Conservation (phyloP, 2,797 vertebrate genomes). For the Coendou prehensilis region DNA sequence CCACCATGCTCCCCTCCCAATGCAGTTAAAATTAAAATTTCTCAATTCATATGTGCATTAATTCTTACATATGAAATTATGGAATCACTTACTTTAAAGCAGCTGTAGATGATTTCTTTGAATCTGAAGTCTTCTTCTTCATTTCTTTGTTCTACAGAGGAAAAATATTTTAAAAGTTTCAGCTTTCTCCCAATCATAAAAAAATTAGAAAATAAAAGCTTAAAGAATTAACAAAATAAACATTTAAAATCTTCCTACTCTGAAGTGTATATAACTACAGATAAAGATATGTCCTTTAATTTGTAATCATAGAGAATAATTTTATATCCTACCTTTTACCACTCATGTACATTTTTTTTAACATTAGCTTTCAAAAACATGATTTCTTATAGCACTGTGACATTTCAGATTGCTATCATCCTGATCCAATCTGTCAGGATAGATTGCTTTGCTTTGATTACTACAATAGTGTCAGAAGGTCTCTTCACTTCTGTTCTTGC, state of each 20-base stretch:
- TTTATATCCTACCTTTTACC: slow-evolving; percentile 22
- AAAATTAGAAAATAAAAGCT: slow-evolving; percentile 57
- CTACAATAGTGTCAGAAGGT: not conserved
- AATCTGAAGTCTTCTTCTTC: slow-evolving; percentile 79
- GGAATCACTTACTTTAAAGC: slow-evolving; percentile 79
- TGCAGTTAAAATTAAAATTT: slow-evolving; percentile 1
- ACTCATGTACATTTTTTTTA: slow-evolving; percentile 18
- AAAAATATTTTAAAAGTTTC: slow-evolving; percentile 70
- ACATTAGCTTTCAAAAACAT: slow-evolving; percentile 29
- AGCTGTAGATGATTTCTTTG: slow-evolving; percentile 77
- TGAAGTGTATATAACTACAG: slow-evolving; percentile 4
- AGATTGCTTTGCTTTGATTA: not conserved
- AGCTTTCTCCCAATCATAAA: slow-evolving; percentile 51
- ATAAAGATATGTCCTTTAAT: slow-evolving; percentile 22
- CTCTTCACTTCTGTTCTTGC: slow-evolving; percentile 8
- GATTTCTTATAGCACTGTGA: not conserved
- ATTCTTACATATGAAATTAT: slow-evolving; percentile 47
- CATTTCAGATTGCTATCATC: not conserved
- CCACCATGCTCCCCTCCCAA: not conserved
- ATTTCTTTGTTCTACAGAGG: slow-evolving; percentile 82
- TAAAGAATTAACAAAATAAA: slow-evolving; percentile 20
- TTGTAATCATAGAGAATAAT: slow-evolving; percentile 22
- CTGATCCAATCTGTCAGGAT: not conserved
- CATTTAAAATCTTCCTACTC: not conserved
- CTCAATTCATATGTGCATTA: slow-evolving; percentile 40